phyloP scores from a whole-genome alignment of 2,797 vertebrate species.

The Girardinus metallicus region DNA sequence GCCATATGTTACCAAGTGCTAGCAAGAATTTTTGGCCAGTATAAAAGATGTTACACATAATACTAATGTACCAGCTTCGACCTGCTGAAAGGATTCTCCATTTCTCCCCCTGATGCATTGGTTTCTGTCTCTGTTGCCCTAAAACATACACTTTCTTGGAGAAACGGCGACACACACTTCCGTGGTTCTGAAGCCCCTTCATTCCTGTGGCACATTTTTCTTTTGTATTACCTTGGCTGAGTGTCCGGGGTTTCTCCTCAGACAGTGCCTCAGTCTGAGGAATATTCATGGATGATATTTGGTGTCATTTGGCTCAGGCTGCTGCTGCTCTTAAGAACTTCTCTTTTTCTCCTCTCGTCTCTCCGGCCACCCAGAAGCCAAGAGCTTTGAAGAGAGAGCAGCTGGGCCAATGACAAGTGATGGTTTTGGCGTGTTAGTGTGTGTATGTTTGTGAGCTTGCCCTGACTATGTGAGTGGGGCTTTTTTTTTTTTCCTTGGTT shows the following conservation, averaged over 20 bases:
- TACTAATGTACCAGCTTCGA: not conserved
- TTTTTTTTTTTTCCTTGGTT: constrained; percentile 32
- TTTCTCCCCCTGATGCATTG: not conserved
- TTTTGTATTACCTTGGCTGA: constrained; percentile 17
- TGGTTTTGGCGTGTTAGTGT: constrained; percentile 62
- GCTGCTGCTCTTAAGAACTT: constrained; percentile 56
- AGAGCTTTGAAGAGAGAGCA: constrained; percentile 73
- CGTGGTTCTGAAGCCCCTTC: constrained; percentile 7
- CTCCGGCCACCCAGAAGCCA: constrained; percentile 74
- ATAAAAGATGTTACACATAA: not conserved
- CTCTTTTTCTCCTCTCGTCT: constrained; percentile 57
- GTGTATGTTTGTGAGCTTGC: constrained; percentile 49
- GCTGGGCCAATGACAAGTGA: constrained; percentile 77
- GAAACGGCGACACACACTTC: constrained; percentile 4
- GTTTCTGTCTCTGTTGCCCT: constrained; percentile 1
- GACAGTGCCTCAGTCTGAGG: constrained; percentile 26
- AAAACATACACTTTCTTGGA: not conserved
- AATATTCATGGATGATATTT: constrained; percentile 51
- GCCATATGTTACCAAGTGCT: not conserved
- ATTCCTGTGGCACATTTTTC: constrained; percentile 21
- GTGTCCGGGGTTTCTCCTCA: constrained; percentile 32
- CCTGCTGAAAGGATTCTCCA: not conserved
- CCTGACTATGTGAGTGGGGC: constrained; percentile 40
- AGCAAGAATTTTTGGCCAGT: not conserved
- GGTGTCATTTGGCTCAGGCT: constrained; percentile 49